A percentile compares a stretch with the other conserved stretches of the same genome.
phyloP scores from a whole-genome alignment of 2,113 vertebrate species.

The Sapayoa aenigma region DNA sequence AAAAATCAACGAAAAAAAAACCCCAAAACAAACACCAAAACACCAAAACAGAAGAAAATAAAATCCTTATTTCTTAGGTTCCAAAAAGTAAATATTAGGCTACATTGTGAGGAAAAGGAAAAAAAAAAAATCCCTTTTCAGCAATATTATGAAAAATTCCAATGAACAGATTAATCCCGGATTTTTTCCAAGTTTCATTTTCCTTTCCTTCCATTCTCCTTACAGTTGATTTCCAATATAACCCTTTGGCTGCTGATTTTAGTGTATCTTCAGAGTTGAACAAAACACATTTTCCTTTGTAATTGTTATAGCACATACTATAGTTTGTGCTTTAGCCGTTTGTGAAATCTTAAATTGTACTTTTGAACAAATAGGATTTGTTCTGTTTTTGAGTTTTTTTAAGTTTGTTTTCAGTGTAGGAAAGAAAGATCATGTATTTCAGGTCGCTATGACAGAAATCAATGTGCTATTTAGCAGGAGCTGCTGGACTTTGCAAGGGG shows the following conservation, averaged over 20 bases:
- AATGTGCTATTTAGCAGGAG: no score
- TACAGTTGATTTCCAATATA: background rate
- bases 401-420: no score
- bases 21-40: rapidly evolving
- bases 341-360: no score
- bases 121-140: background rate
- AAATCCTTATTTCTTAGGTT: background rate
- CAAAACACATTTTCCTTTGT: background rate
- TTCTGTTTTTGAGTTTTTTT: no score
- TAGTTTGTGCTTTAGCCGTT: no score
- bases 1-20: background rate
- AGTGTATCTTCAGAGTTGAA: background rate
- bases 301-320: no score
- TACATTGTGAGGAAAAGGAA: background rate
- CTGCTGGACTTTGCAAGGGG: no score
- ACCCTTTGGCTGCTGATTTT: background rate
- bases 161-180: background rate
- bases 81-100: background rate
- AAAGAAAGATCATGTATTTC: no score
- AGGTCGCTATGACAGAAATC: no score
- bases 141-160: background rate
- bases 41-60: background rate
- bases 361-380: no score
- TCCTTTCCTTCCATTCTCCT: background rate
- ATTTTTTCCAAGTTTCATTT: background rate